Percentiles rank a stretch among this genome's conserved stretches.
Evolutionary conservation across 2,888 invertebrate species (phyloP).

Genomic region (Acanthococcus lagerstroemiae): DNA sequence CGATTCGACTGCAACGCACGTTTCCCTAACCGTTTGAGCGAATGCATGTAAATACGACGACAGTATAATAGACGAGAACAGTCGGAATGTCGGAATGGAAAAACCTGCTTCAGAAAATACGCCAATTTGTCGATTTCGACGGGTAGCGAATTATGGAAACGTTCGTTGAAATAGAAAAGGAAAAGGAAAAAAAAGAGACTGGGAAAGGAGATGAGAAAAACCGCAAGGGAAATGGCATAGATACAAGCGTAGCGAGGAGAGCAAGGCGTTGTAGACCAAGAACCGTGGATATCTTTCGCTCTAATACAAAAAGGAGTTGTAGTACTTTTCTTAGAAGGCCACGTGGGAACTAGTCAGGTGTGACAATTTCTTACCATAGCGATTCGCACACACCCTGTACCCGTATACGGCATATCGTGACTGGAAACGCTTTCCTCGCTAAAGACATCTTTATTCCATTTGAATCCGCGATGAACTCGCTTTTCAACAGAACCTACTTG

Average conservation of each 20-base stretch:
- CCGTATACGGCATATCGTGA: too few species aligned
- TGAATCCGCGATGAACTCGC: slow-evolving; percentile 13
- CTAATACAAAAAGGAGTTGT: slow-evolving; percentile 2
- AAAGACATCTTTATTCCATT: slow-evolving; percentile 27
- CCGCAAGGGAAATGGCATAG: slow-evolving; percentile 23
- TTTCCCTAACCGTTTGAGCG: too few species aligned
- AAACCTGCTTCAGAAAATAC: too few species aligned
- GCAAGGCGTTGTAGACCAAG: slow-evolving; percentile 17
- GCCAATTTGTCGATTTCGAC: too few species aligned
- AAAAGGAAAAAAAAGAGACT: too few species aligned
- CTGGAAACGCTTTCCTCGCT: slow-evolving; percentile 3
- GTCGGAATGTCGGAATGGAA: too few species aligned
- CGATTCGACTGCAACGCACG: too few species aligned
- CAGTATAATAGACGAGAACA: too few species aligned
- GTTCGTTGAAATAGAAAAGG: too few species aligned
- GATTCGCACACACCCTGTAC: not conserved
- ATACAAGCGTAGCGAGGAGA: slow-evolving; percentile 2
- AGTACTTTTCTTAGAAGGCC: slow-evolving; percentile 25
- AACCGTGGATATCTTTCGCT: slow-evolving; percentile 7
- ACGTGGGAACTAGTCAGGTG: slow-evolving; percentile 28
- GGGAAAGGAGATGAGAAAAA: too few species aligned
- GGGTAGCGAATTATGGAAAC: too few species aligned
- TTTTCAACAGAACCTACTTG: not conserved
- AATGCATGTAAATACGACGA: too few species aligned
- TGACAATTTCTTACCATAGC: slow-evolving; percentile 21